Conservation (phyloP, 2,113 vertebrate genomes). For the Bambusicola thoracicus region DNA sequence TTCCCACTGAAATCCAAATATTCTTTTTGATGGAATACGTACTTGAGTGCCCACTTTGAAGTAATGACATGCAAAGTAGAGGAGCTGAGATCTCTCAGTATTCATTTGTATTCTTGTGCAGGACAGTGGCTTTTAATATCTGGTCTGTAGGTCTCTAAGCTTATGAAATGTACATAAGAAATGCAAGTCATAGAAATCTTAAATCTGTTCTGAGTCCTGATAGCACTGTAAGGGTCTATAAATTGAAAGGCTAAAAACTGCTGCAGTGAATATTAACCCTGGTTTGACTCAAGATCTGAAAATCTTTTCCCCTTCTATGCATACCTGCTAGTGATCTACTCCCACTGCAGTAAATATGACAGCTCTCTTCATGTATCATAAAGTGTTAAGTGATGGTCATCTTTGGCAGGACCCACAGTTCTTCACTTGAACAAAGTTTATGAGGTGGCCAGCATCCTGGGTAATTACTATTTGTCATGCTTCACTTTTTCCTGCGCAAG, state of each 20-base stretch:
- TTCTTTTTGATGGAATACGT: background rate
- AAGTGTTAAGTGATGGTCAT: background rate
- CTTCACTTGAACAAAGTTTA: background rate
- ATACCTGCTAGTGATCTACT: background rate
- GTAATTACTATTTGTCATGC: background rate
- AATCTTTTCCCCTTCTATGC: background rate
- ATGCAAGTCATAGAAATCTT: background rate
- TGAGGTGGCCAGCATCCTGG: background rate
- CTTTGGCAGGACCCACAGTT: background rate
- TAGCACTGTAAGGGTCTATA: background rate
- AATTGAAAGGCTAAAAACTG: background rate
- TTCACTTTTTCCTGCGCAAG: background rate
- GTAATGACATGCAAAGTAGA: background rate
- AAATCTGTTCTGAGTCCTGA: background rate
- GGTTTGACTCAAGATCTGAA: background rate
- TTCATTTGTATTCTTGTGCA: background rate
- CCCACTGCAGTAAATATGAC: background rate
- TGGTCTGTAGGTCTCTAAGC: background rate
- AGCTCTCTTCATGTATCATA: background rate
- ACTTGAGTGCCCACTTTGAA: background rate
- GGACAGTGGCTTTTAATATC: background rate
- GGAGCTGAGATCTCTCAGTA: background rate
- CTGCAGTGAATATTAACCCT: background rate
- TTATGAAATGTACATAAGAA: background rate
- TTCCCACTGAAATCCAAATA: background rate